Base-by-base conservation (phyloP, 2,888 invertebrate species). In the Pseudococcus longispinus region DNA sequence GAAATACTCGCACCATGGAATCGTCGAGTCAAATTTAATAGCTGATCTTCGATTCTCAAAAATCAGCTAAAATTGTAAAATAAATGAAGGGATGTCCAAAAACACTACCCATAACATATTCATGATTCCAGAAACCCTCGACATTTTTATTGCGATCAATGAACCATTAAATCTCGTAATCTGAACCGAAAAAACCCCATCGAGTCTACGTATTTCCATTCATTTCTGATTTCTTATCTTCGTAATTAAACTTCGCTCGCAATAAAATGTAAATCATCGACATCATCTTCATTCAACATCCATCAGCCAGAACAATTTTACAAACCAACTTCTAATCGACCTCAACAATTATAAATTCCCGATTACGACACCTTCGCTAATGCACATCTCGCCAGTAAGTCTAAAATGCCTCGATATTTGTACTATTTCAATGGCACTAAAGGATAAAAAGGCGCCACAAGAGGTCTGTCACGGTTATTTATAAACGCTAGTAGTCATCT, bases 391-490 rank as follows among this genome's bases (percentile, higher is more conserved):
- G 26, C 11, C 26, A 8, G 46, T 46, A n/a, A 26, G 65, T 65
- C 26, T 65, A 23, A 51, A 51, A 51, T 51, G 15, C n/a, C 2
- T 13, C 51, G 26, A 65, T 20, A 55, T 65, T 65, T 65, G 65
- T 11, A 26, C 26, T 65, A 26, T 65, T 65, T 51, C 65, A 65
- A 65, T 65, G 15, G 23, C 26, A 15, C 65, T 51, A 65, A 65
- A 65, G 51, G 44, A 84, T 60, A 42, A 84, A 84, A 60, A 84
- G 84, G 84, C 84, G 84, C 84, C 84, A 84, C 84, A 65, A 84
- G 84, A 32, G 84, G 84, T 84, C 84, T 37, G 84, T 84, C 84
- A 84, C 84, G 60, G 84, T 84, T 84, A 32, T 84, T 84, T 51
- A 84, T 37, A 70, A 84, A 84, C n/a, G 84, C 84, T 84, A 32